A percentile compares a stretch with the other conserved stretches of the same genome.
Evolutionary conservation across 1,140 invertebrate species (phyloP).

Genomic region (Thaumetopoea pityocampa): DNA sequence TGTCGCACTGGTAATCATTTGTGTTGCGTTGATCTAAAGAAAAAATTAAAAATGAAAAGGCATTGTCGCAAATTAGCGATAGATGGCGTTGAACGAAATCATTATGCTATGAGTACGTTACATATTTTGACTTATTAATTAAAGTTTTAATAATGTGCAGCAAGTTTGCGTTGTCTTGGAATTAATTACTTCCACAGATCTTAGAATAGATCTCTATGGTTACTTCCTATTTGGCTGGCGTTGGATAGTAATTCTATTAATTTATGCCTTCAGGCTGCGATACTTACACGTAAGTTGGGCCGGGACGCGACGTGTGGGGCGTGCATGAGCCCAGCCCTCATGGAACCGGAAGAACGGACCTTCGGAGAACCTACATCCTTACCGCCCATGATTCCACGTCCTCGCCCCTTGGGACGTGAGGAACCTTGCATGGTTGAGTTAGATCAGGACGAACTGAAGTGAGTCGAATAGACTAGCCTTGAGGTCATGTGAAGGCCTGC

Average conservation of each 20-base stretch:
- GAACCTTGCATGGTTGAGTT: constrained; percentile 22
- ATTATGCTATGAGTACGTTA: too few relatives aligned
- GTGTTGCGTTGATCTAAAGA: too few relatives aligned
- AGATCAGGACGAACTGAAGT: not conserved
- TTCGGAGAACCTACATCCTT: constrained; percentile 21
- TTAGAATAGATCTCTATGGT: not conserved
- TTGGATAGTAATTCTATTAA: not conserved
- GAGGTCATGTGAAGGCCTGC: too few relatives aligned
- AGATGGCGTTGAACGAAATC: too few relatives aligned
- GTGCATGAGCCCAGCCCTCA: constrained; percentile 37
- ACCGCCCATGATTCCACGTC: constrained; percentile 22
- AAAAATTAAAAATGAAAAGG: too few relatives aligned
- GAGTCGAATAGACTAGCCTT: not conserved
- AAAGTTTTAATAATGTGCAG: too few relatives aligned
- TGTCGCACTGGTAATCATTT: too few relatives aligned
- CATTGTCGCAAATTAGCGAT: too few relatives aligned
- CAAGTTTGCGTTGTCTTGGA: too few relatives aligned
- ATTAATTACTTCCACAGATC: too few relatives aligned
- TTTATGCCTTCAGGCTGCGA: constrained; percentile 35
- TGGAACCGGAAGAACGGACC: constrained; percentile 21
- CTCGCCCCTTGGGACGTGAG: constrained; percentile 8
- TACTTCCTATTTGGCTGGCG: not conserved
- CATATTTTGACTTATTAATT: too few relatives aligned
- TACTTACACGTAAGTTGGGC: constrained; percentile 39
- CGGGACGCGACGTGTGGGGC: constrained; percentile 35